Base-by-base conservation (phyloP, 30 jellyfish, hydroid and myxozoan genomes). In the Mastigias papua region DNA sequence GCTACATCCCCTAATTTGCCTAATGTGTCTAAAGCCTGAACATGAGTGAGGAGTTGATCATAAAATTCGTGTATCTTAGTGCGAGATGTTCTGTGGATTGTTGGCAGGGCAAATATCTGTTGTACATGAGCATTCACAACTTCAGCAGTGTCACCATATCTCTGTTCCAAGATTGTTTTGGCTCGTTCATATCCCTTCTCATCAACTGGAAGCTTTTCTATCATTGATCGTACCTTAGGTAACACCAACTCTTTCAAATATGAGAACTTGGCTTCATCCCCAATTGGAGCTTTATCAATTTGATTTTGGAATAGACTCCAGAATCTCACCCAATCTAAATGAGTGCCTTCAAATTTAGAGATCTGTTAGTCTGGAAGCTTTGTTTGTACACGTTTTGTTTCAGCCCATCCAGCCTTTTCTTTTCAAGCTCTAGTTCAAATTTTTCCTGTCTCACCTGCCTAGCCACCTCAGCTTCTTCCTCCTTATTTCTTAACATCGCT, bases 61-160 rank as follows among this genome's bases (percentile, higher is more conserved):
- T 67, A 88, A 61, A 88, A 88, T 8, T 88, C 96, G 58, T 88
- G 87, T 22, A 88, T 57, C 57, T 88, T 76, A 42, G 27, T 60
- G 21, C 65, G 22, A 9, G 80, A 34, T 25, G 81, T 68, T 46
- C 90, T 78, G 61, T 35, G 71, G 28, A 86, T 86, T 29, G 32
- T 50, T 16, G 95, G 95, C 10, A 78, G 67, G 25, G 81, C 81
- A 48, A 88, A 51, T 34, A 88, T 88, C 34, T 78, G 86, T 74
- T 88, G 92, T 58, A 88, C 16, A 25, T 88, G 91, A 15, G 96
- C 92, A 51, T 88, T 78, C 19, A 78, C 88, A 42, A 76, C 87
- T 62, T 88, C 92, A 31, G 85, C 25, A 7, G 85, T 34, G 13
- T 88, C 84, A 48, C 96, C 91, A 57, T 64, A 88, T 35, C 82